A percentile compares a stretch with the other conserved stretches of the same genome.
These are phyloP conservation scores for Digitonthophagus gazella DNA, from an alignment of 2,888 invertebrate species.

Conservation along the genomic window DNA sequence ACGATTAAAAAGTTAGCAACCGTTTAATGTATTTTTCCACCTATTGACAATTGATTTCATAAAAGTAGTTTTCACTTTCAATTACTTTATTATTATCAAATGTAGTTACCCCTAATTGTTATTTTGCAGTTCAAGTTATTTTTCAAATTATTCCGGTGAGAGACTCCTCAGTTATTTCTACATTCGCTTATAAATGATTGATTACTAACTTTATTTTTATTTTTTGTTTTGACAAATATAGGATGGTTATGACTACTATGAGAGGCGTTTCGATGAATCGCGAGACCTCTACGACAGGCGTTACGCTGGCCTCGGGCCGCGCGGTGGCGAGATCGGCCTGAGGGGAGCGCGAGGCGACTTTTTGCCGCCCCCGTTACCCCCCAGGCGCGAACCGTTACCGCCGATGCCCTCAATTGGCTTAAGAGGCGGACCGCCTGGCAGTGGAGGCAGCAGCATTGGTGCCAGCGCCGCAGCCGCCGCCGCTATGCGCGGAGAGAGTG, in stretches of 20 bases:
- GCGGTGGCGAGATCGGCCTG: slow-evolving; percentile 49
- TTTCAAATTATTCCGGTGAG: no score
- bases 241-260: slow-evolving; percentile 79
- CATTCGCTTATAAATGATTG: no score
- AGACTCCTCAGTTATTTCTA: no score
- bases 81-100: no score
- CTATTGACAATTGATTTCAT: no score
- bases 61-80: no score
- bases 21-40: no score
- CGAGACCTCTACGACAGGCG: slow-evolving; percentile 80
- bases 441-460: slow-evolving; percentile 65
- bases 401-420: slow-evolving; percentile 60
- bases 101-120: no score
- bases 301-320: slow-evolving; percentile 61
- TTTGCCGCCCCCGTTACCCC: slow-evolving; percentile 69
- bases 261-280: slow-evolving; percentile 75
- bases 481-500: not conserved
- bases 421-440: slow-evolving; percentile 57
- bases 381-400: slow-evolving; percentile 74
- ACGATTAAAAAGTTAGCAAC: no score
- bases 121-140: no score
- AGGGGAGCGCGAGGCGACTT: slow-evolving; percentile 62
- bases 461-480: slow-evolving; percentile 55
- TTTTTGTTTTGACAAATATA: slow-evolving; percentile 38
- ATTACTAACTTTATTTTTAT: not conserved